phyloP scores from a whole-genome alignment of 2,797 vertebrate genomes.

The Helicolenus hilgendorfi region DNA sequence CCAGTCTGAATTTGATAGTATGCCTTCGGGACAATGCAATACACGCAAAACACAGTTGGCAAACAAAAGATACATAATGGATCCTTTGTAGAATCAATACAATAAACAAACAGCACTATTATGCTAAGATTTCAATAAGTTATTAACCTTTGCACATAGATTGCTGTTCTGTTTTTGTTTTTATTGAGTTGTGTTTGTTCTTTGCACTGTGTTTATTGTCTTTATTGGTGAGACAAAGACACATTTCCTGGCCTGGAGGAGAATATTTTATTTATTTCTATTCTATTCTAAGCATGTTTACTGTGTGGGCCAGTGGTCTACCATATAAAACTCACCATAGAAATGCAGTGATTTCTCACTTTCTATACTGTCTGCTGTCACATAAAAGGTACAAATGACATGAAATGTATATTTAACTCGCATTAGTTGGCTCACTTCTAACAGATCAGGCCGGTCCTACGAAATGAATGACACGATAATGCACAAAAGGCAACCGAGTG shows the following conservation, averaged over 20 bases:
- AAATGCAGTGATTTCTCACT: neutral
- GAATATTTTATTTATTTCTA: neutral
- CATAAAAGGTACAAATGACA: neutral
- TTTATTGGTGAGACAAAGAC: neutral
- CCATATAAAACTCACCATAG: neutral
- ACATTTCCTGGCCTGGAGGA: neutral
- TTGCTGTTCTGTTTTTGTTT: neutral
- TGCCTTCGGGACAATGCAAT: neutral
- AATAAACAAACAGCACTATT: neutral
- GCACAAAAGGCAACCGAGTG: no score
- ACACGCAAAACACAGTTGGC: neutral
- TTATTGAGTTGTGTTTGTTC: neutral
- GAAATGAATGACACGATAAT: no score
- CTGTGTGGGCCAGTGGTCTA: neutral
- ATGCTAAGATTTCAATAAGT: neutral
- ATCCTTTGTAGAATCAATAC: neutral
- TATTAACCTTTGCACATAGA: neutral
- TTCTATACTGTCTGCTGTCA: neutral
- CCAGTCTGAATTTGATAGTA: neutral
- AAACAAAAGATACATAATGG: neutral
- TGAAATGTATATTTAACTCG: neutral
- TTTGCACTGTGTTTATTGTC: neutral
- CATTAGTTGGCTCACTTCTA: neutral
- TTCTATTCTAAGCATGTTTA: neutral
- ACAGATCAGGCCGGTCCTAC: neutral